Percentiles rank a stretch among this genome's conserved stretches.
These are phyloP conservation scores for Machimus rusticus DNA, from an alignment of 2,888 invertebrate species.

Conservation along the genomic window DNA sequence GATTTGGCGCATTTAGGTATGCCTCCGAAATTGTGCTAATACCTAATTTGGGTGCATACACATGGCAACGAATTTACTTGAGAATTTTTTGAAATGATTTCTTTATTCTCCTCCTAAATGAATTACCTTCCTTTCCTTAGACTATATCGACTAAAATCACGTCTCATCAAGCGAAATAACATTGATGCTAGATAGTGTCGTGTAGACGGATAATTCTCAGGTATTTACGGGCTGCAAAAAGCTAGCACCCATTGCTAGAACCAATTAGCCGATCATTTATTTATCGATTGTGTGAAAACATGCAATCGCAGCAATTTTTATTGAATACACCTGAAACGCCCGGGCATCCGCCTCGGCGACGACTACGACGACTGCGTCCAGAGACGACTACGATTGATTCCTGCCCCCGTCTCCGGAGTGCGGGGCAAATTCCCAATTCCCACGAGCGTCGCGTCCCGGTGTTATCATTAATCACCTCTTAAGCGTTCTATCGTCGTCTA, in stretches of 20 bases:
- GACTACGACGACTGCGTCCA: not conserved
- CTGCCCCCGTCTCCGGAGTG: not conserved
- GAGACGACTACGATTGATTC: not conserved
- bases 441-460: not conserved
- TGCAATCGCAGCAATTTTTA: slow-evolving; percentile 14
- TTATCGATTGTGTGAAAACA: slow-evolving; percentile 28
- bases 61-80: too few relatives aligned
- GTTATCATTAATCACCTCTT: slow-evolving; percentile 1
- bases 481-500: not conserved
- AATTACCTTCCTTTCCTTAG: not conserved
- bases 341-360: not conserved
- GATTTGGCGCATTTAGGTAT: too few relatives aligned
- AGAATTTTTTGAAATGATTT: not conserved
- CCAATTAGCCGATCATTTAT: slow-evolving; percentile 18
- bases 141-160: not conserved
- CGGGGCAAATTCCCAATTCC: not conserved
- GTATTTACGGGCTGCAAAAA: not conserved
- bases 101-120: not conserved
- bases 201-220: not conserved
- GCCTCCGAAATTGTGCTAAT: too few relatives aligned
- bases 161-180: not conserved
- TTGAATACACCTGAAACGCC: not conserved
- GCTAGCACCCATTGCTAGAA: not conserved
- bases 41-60: too few relatives aligned
- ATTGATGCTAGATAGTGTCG: not conserved